These are phyloP conservation scores for Pangasius mekongensis DNA, from an alignment of 2,797 vertebrate species.

Conservation along the genomic window DNA sequence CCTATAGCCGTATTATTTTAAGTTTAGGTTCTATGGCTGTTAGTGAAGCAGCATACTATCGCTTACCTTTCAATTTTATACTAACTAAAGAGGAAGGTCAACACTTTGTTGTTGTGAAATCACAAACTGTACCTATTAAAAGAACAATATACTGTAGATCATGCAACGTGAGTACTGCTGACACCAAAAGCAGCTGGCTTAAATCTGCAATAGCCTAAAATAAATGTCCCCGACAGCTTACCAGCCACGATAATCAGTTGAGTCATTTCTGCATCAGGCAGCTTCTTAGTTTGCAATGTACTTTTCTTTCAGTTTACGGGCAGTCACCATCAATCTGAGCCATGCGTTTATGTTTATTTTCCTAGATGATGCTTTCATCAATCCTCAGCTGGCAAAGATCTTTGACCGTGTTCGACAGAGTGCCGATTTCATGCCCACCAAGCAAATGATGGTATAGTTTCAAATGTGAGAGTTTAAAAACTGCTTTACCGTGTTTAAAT, in stretches of 20 bases:
- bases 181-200: slow-evolving; percentile 9
- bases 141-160: slow-evolving; percentile 23
- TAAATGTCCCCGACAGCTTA: slow-evolving; percentile 52
- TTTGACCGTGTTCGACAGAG: slow-evolving; percentile 94
- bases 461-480: slow-evolving; percentile 59
- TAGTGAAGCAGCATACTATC: neutral
- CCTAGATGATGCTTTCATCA: slow-evolving; percentile 92
- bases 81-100: neutral
- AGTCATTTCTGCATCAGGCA: slow-evolving; percentile 14
- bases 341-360: slow-evolving; percentile 12
- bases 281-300: neutral
- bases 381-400: slow-evolving; percentile 92
- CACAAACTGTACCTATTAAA: slow-evolving; percentile 24
- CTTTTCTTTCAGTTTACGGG: neutral
- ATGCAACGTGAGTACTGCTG: slow-evolving; percentile 3
- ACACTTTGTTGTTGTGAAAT: slow-evolving; percentile 19
- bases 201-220: slow-evolving; percentile 65
- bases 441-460: slow-evolving; percentile 84
- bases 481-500: slow-evolving; percentile 27
- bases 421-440: slow-evolving; percentile 94
- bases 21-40: neutral
- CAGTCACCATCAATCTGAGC: neutral
- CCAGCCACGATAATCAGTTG: slow-evolving; percentile 51
- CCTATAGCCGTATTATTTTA: neutral
- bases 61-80: neutral